A percentile compares a stretch with the other conserved stretches of the same genome.
Conservation (phyloP, 2,888 invertebrate genomes). For the Cephus runcator region DNA sequence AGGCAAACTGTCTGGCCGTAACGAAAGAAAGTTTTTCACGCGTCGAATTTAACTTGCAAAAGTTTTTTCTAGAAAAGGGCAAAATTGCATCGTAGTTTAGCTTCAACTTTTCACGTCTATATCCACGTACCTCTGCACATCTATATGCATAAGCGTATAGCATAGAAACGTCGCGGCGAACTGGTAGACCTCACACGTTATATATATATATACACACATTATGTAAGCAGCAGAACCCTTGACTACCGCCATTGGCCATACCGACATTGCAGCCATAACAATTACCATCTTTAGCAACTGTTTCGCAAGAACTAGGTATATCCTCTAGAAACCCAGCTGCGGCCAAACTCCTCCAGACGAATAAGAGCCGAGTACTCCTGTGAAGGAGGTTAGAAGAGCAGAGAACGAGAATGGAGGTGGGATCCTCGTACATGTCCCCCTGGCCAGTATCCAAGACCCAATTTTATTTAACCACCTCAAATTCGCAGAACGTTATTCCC, state of each 20-base stretch:
- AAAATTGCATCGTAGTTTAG: not conserved
- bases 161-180: not conserved
- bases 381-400: not conserved
- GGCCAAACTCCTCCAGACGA: not conserved
- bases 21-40: not conserved
- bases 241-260: not conserved
- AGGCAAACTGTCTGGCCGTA: not conserved
- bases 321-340: not conserved
- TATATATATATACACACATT: not conserved
- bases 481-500: not conserved
- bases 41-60: not conserved
- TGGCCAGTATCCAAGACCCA: constrained; percentile 19
- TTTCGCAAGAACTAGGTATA: not conserved
- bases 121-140: not conserved
- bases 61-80: not conserved
- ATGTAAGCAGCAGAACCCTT: not conserved
- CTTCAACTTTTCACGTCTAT: not conserved
- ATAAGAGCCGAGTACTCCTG: not conserved
- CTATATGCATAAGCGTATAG: not conserved
- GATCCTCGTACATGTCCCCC: not conserved
- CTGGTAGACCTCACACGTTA: not conserved
- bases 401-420: not conserved
- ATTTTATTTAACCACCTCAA: constrained; percentile 17
- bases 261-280: not conserved
- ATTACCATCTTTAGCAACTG: not conserved